phyloP scores from a whole-genome alignment of 2,113 vertebrate species.

The Leiothrix lutea region DNA sequence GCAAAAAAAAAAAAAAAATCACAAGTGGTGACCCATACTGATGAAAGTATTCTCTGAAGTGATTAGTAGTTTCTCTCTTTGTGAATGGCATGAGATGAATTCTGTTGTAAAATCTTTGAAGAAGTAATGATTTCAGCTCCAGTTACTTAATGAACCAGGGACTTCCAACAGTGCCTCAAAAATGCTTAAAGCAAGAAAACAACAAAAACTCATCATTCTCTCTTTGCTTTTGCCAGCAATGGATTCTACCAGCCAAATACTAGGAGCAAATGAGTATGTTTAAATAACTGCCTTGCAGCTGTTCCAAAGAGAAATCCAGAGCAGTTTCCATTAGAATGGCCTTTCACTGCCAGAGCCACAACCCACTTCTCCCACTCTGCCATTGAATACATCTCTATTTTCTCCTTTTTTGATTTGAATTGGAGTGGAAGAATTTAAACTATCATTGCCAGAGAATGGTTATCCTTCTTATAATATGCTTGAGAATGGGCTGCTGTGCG shows the following conservation, averaged over 20 bases:
- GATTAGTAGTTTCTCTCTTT: slow-evolving; percentile 4
- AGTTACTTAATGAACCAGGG: slow-evolving; percentile 34
- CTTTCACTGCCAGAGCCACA: slow-evolving; percentile 10
- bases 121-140: not conserved
- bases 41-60: not conserved
- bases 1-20: not conserved
- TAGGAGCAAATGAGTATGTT: slow-evolving; percentile 58
- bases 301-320: slow-evolving; percentile 53
- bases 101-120: slow-evolving; percentile 28
- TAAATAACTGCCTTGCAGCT: slow-evolving; percentile 52
- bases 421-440: slow-evolving; percentile 2
- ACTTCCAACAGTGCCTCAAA: slow-evolving; percentile 23
- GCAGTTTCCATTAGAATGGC: slow-evolving; percentile 41
- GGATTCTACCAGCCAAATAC: slow-evolving; percentile 36
- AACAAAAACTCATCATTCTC: slow-evolving; percentile 10
- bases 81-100: not conserved
- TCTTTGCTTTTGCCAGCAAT: slow-evolving; percentile 54
- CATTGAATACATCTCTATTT: slow-evolving; percentile 13
- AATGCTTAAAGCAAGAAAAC: slow-evolving; percentile 8
- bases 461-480: not conserved
- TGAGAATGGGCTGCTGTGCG: not conserved
- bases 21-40: not conserved
- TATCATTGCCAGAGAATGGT: not conserved
- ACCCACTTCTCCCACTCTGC: slow-evolving; percentile 20
- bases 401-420: not conserved